Evolutionary conservation across 2,888 invertebrate genomes (phyloP).

Genomic region (Drosophila antonietae): DNA sequence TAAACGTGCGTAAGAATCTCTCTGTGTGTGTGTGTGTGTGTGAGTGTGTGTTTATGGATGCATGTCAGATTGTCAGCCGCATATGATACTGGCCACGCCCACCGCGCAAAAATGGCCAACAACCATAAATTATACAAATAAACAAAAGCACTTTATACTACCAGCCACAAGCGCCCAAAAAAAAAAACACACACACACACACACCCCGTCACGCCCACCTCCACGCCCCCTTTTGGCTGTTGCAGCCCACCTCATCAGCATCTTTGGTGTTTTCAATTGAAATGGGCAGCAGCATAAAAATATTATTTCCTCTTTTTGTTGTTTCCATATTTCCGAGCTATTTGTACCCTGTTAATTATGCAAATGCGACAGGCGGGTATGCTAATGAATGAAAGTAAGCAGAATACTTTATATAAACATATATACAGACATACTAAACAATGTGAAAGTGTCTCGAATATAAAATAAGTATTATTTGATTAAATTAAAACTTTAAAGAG

Average conservation of each 20-base stretch:
- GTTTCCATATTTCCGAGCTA: slow-evolving; percentile 24
- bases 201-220: not conserved
- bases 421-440: not conserved
- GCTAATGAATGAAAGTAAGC: not conserved
- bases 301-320: slow-evolving; percentile 11
- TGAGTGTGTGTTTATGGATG: slow-evolving; percentile 25
- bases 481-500: not conserved
- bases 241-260: not conserved
- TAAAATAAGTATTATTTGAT: not conserved
- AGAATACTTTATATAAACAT: not conserved
- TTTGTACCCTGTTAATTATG: slow-evolving; percentile 18
- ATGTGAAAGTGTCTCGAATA: not conserved
- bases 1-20: slow-evolving; percentile 25
- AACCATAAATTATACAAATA: slow-evolving; percentile 47
- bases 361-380: not conserved
- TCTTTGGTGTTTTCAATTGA: slow-evolving; percentile 5
- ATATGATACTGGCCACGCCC: slow-evolving; percentile 32
- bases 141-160: slow-evolving; percentile 33
- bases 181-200: no score
- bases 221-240: not conserved
- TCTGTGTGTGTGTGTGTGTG: slow-evolving; percentile 15
- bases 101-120: slow-evolving; percentile 19
- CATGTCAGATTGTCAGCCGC: slow-evolving; percentile 41
- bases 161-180: slow-evolving; percentile 6
- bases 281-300: slow-evolving; percentile 9